Conservation (phyloP, 2,888 invertebrate genomes). For the Periphyllus acericola region DNA sequence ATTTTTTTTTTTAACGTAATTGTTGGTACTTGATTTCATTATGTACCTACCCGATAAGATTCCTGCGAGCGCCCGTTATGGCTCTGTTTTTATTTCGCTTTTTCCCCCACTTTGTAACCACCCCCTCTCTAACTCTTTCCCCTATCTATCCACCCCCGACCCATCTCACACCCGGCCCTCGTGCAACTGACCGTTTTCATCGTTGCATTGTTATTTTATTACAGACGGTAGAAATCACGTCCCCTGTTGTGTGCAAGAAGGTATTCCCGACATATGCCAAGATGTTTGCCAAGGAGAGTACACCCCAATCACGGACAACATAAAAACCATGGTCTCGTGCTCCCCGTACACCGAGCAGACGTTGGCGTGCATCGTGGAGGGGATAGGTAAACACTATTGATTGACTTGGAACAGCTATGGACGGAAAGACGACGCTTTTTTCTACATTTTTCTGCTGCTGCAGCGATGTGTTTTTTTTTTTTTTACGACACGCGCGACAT, state of each 20-base stretch:
- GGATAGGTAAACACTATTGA: constrained; percentile 71
- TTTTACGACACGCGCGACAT: background rate
- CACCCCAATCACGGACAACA: constrained; percentile 83
- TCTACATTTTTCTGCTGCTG: background rate
- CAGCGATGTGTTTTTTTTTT: background rate
- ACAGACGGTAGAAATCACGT: constrained; percentile 86
- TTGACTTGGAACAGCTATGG: background rate
- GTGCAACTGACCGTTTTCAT: background rate
- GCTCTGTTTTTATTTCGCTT: background rate
- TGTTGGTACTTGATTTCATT: no score
- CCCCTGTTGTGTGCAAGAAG: constrained; percentile 83
- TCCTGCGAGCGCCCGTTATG: no score
- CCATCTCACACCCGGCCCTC: background rate
- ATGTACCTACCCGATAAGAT: no score
- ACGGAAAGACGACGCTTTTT: background rate
- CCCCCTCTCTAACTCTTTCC: background rate
- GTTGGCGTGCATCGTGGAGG: constrained; percentile 84
- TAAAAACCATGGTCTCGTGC: constrained; percentile 86
- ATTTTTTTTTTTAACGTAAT: no score
- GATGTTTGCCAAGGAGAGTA: constrained; percentile 88
- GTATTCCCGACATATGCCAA: constrained; percentile 85
- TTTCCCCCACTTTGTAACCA: background rate
- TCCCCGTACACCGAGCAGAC: constrained; percentile 85
- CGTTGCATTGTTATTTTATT: constrained; percentile 10
- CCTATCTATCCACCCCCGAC: background rate